Conservation (phyloP, 2,797 vertebrate genomes). For the Nyctibius grandis region DNA sequence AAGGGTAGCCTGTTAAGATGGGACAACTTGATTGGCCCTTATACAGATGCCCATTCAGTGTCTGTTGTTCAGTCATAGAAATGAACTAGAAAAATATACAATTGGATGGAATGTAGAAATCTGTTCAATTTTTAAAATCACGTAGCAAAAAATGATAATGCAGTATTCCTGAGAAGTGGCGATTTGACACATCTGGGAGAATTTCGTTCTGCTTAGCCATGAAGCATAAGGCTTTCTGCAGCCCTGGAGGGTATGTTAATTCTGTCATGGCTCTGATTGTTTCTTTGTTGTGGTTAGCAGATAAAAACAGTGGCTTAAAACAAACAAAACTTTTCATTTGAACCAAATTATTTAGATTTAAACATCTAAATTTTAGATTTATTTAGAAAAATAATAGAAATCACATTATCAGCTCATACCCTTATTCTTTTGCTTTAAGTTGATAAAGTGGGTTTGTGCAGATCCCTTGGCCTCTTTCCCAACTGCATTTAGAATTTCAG, state of each 20-base stretch:
- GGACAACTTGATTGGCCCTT: not conserved
- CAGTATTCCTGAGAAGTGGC: not conserved
- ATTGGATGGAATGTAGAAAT: not conserved
- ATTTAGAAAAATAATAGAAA: no score
- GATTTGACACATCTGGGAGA: not conserved
- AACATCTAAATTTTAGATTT: no score
- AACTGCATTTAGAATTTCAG: not conserved
- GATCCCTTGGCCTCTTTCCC: not conserved
- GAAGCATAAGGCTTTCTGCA: not conserved
- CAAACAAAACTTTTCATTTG: not conserved
- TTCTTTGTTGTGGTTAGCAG: not conserved
- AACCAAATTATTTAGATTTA: not conserved
- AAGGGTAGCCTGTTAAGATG: not conserved
- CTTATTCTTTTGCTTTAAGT: not conserved
- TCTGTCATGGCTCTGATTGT: not conserved
- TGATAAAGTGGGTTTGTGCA: not conserved
- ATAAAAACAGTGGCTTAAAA: not conserved
- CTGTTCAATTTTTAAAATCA: not conserved
- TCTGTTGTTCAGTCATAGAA: not conserved
- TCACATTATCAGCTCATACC: not conserved
- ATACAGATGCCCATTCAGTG: not conserved
- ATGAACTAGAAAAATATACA: not conserved
- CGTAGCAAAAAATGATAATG: not conserved
- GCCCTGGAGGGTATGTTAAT: not conserved
- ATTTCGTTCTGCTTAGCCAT: not conserved